Base-by-base conservation (phyloP, 2,797 vertebrate genomes). In the Poecilia wingei region DNA sequence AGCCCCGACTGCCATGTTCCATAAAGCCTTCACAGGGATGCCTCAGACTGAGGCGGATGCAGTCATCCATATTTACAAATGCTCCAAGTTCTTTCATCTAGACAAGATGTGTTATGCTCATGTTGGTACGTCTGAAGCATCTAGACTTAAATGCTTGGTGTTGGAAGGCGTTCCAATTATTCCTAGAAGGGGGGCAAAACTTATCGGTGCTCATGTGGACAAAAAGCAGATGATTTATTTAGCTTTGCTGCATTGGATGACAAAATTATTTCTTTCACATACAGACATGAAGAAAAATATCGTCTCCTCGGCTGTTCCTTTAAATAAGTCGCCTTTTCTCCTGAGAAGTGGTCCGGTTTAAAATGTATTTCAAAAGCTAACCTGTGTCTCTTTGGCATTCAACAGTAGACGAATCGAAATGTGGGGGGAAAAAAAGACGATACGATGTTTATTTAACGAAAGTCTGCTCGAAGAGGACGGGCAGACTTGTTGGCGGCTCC, bases 1-100 rank as follows among this genome's bases (percentile, higher is more conserved):
- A 84, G 82, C 57, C 89, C 89, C 79, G 90, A 91, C 90, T 91
- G 92, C 88, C 75, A 81, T 85, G 85, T 88, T 91, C 69, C 78
- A 87, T 84, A 66, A 84, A 77, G 84, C 28, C 53, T 72, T 72
- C 75, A 66, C 77, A 75, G 72, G 72, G 84, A 77, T 3, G 72
- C 78, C 70, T 79, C 51, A 61, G 72, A 31, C 64, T 28, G 25
- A 81, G 55, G 82, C 80, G 79, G 84, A 61, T 72, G 81, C 69
- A 64, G 49, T 57, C 75, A 77, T 76, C 57, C 31, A 49, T 66
- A 73, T 73, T 77, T 22, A 77, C 73, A 73, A 57, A 61, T 33
- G 28, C 36, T 13, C 36, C 76, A 64, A 75, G 57, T 72, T 51
- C 45, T 43, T n/a, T 33, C 45, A 43, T 47, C 13, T 77, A 45